These are phyloP conservation scores for Anoplolepis gracilipes DNA, from an alignment of 1,140 invertebrate genomes.

Conservation along the genomic window DNA sequence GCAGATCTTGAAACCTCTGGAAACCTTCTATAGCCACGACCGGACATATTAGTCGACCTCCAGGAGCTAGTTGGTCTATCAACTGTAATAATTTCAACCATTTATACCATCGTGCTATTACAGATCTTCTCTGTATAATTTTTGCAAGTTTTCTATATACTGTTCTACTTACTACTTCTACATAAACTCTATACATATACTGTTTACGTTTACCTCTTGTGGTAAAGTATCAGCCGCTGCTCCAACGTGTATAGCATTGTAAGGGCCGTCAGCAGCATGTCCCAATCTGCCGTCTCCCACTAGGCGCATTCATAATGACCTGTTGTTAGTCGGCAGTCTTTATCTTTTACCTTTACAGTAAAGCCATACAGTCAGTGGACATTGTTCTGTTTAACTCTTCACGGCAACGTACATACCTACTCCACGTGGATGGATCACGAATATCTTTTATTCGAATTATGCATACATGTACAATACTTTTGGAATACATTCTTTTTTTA, in stretches of 20 bases:
- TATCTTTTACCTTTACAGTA: slow-evolving; percentile 74
- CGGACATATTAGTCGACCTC: slow-evolving; percentile 89
- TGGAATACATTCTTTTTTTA: slow-evolving; percentile 15
- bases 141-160: neutral
- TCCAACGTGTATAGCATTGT: slow-evolving; percentile 91
- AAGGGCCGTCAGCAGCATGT: slow-evolving; percentile 87
- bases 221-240: slow-evolving; percentile 86
- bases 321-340: slow-evolving; percentile 79
- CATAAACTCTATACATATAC: neutral
- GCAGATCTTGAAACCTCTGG: slow-evolving; percentile 79
- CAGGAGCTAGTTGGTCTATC: slow-evolving; percentile 88
- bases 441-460: slow-evolving; percentile 62
- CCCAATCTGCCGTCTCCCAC: slow-evolving; percentile 90
- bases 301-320: slow-evolving; percentile 87
- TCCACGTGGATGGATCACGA: slow-evolving; percentile 67
- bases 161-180: neutral
- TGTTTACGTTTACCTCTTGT: slow-evolving; percentile 81
- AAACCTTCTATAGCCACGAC: slow-evolving; percentile 85
- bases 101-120: neutral
- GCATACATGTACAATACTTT: slow-evolving; percentile 38
- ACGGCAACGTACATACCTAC: slow-evolving; percentile 70
- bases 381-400: slow-evolving; percentile 63
- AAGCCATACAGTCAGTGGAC: slow-evolving; percentile 67
- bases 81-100: slow-evolving; percentile 76
- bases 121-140: neutral